Conservation (phyloP, 92 coral and sea anemone genomes). For the Plumapathes pennacea region DNA sequence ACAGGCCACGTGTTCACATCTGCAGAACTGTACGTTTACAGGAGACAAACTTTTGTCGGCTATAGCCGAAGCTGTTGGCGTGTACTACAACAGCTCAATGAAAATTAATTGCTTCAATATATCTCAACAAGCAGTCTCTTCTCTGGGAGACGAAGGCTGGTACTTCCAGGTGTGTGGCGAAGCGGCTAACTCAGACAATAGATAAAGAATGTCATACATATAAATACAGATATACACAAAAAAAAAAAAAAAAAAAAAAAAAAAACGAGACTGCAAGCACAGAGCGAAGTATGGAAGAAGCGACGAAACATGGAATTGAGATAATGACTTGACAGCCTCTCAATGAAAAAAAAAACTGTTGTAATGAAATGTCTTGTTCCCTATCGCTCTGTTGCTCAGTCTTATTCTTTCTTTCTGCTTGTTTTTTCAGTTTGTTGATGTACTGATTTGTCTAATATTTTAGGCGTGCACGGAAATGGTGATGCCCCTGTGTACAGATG, state of each 20-base stretch:
- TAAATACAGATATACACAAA: too few species aligned
- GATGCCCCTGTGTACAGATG: slow-evolving; percentile 96
- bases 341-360: neutral
- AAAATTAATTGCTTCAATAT: slow-evolving; percentile 83
- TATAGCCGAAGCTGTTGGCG: slow-evolving; percentile 80
- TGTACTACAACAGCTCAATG: slow-evolving; percentile 86
- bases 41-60: slow-evolving; percentile 72
- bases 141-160: slow-evolving; percentile 97
- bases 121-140: slow-evolving; percentile 88
- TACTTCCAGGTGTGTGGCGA: slow-evolving; percentile 76
- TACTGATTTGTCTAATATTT: neutral
- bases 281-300: too few species aligned
- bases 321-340: too few species aligned
- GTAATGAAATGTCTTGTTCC: neutral
- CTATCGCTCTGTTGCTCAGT: neutral
- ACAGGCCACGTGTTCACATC: slow-evolving; percentile 76
- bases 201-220: too few species aligned
- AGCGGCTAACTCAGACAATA: too few species aligned
- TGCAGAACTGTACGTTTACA: slow-evolving; percentile 63
- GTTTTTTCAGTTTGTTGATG: too few species aligned
- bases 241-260: too few species aligned
- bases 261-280: too few species aligned
- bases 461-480: slow-evolving; percentile 99
- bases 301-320: too few species aligned
- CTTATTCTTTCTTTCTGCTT: neutral